A percentile compares a stretch with the other conserved stretches of the same genome.
phyloP scores from a whole-genome alignment of 2,888 invertebrate genomes.

The Heliconius sara region DNA sequence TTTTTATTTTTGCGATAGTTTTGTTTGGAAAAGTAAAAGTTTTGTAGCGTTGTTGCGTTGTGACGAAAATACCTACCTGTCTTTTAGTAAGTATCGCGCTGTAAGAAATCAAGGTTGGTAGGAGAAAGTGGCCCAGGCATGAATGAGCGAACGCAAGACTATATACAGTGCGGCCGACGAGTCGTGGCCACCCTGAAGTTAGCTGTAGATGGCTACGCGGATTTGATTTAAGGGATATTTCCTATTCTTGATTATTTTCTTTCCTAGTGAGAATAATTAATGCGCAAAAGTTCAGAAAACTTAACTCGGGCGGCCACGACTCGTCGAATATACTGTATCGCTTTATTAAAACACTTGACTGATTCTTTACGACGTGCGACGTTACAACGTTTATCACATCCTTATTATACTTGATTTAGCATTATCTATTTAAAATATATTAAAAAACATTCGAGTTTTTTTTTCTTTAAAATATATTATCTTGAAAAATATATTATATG shows the following conservation, averaged over 20 bases:
- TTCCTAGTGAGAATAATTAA: neutral
- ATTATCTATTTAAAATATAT: neutral
- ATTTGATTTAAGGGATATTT: neutral
- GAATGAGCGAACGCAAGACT: conserved; percentile 52
- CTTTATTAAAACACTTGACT: conserved; percentile 22
- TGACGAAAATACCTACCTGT: conserved; percentile 69
- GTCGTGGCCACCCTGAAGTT: neutral
- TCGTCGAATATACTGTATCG: neutral
- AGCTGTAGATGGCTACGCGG: neutral
- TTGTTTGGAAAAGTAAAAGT: conserved; percentile 76
- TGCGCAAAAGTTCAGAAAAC: neutral
- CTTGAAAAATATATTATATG: neutral
- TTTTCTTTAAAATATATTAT: conserved; percentile 2
- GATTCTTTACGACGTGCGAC: neutral
- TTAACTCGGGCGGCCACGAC: neutral
- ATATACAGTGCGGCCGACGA: conserved; percentile 8
- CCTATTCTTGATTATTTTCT: neutral
- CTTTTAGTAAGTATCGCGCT: conserved; percentile 63
- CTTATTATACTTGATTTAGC: neutral
- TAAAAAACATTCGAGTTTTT: neutral
- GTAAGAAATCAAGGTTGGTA: conserved; percentile 80
- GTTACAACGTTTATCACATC: neutral
- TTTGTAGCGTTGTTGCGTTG: conserved; percentile 58
- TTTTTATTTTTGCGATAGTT: conserved; percentile 35
- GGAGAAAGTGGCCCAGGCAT: conserved; percentile 79